Evolutionary conservation across 2,888 invertebrate species (phyloP).

Genomic region (Epistrophe eligans): DNA sequence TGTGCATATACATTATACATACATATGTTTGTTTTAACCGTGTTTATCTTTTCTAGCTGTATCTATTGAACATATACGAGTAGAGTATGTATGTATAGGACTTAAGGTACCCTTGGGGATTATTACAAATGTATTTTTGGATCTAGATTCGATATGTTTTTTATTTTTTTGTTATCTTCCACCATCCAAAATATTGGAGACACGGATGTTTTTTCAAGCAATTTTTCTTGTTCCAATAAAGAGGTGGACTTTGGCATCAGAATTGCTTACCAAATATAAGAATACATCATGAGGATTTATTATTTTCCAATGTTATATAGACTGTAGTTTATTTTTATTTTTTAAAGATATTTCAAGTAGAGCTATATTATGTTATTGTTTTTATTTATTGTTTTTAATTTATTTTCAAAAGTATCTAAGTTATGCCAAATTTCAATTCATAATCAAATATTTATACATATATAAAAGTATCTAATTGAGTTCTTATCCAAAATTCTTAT

Average conservation of each 20-base stretch:
- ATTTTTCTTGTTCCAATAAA: conserved; percentile 36
- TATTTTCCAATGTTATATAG: conserved; percentile 46
- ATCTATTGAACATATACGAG: background rate
- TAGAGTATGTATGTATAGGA: background rate
- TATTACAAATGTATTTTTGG: conserved; percentile 61
- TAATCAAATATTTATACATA: background rate
- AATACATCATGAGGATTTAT: conserved; percentile 62
- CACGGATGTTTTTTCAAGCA: conserved; percentile 36
- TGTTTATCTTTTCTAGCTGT: conserved; percentile 38
- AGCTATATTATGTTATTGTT: background rate
- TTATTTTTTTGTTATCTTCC: background rate
- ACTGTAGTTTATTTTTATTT: conserved; percentile 27
- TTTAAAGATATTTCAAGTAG: background rate
- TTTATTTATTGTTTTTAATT: background rate
- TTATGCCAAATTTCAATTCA: conserved; percentile 1
- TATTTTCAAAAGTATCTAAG: background rate
- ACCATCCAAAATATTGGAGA: conserved; percentile 25
- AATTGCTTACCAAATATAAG: conserved; percentile 21
- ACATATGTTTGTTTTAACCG: background rate
- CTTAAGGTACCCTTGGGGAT: conserved; percentile 38
- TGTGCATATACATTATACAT: background rate
- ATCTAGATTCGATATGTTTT: conserved; percentile 54
- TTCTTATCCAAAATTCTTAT: background rate
- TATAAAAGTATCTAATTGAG: background rate
- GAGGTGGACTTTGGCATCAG: conserved; percentile 51